Evolutionary conservation across 2,888 invertebrate species (phyloP).

Genomic region (Himalopsyche japonica): DNA sequence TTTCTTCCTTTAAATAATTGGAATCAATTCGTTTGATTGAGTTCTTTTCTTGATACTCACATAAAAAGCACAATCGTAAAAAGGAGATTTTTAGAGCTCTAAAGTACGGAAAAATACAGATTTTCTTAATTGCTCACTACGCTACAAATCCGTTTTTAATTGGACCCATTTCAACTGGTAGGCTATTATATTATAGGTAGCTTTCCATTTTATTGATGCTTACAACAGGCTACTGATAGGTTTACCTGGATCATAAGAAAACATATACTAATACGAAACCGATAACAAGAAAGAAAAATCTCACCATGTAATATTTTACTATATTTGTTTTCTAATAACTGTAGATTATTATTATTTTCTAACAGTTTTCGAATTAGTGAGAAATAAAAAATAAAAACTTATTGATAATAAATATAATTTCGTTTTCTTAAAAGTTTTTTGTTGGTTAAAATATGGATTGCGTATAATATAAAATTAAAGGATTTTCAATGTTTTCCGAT

Average conservation of each 20-base stretch:
- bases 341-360: too few species aligned
- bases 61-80: constrained; percentile 1
- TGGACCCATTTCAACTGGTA: constrained; percentile 30
- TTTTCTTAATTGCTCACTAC: constrained; percentile 36
- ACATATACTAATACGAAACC: not conserved
- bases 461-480: too few species aligned
- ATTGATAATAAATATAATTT: too few species aligned
- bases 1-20: not conserved
- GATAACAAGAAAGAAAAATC: too few species aligned
- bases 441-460: too few species aligned
- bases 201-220: not conserved
- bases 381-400: too few species aligned
- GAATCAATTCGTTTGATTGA: not conserved
- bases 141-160: constrained; percentile 35
- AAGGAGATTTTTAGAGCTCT: not conserved
- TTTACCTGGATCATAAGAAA: not conserved
- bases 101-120: constrained; percentile 21
- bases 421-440: too few species aligned
- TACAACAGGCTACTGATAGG: not conserved
- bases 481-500: too few species aligned
- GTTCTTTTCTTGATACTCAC: not conserved
- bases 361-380: too few species aligned
- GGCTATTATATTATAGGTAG: constrained; percentile 6
- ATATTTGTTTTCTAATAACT: too few species aligned
- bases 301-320: too few species aligned